Conservation (phyloP, 2,888 invertebrate genomes). For the Acanthosepion pharaonis region DNA sequence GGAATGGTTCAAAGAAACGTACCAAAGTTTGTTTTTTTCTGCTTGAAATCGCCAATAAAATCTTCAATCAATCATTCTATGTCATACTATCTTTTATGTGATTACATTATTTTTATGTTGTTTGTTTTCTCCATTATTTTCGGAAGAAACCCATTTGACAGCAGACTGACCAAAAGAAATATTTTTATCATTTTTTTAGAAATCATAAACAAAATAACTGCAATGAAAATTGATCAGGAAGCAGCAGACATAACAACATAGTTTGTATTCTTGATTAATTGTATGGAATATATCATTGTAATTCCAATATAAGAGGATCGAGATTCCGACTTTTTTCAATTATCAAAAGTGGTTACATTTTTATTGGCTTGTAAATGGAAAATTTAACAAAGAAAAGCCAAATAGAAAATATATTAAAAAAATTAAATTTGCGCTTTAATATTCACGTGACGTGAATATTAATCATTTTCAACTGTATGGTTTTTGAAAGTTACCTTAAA, state of each 20-base stretch:
- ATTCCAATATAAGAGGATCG: background rate
- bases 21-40: background rate
- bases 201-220: background rate
- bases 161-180: background rate
- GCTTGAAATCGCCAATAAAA: background rate
- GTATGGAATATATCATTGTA: background rate
- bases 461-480: too few species aligned
- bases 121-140: background rate
- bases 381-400: too few species aligned
- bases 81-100: background rate
- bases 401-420: too few species aligned
- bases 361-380: too few species aligned
- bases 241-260: background rate
- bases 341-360: background rate
- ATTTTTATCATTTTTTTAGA: background rate
- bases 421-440: too few species aligned
- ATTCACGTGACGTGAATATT: too few species aligned
- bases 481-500: too few species aligned
- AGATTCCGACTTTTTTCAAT: background rate
- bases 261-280: background rate
- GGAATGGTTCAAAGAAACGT: background rate
- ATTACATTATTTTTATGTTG: background rate
- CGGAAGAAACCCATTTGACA: background rate
- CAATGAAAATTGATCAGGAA: slow-evolving; percentile 2
- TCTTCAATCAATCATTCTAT: background rate